These are phyloP conservation scores for Aplochiton taeniatus DNA, from an alignment of 2,797 vertebrate genomes.

Conservation along the genomic window DNA sequence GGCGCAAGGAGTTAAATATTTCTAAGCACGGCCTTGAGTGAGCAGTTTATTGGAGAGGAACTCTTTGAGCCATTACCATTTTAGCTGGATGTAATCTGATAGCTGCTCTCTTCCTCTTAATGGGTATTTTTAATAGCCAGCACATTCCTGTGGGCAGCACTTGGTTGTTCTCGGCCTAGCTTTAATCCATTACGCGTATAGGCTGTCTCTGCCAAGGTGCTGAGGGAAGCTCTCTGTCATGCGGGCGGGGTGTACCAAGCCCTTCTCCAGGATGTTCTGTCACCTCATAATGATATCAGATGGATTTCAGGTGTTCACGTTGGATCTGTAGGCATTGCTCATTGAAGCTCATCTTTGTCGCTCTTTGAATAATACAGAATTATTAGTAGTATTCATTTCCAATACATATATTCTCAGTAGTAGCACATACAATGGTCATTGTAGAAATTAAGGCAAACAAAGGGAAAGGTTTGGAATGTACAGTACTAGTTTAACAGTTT, in stretches of 20 bases:
- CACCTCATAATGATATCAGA: conserved; percentile 2
- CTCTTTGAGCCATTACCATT: conserved; percentile 19
- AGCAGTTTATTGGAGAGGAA: conserved; percentile 22
- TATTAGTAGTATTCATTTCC: background rate
- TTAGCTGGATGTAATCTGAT: conserved; percentile 29
- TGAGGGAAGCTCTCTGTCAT: conserved; percentile 10
- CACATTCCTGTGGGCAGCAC: conserved; percentile 25
- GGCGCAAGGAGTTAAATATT: too few relatives aligned
- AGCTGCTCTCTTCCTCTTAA: conserved; percentile 18
- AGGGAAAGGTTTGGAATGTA: too few relatives aligned
- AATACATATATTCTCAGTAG: too few relatives aligned
- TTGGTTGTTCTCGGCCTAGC: conserved; percentile 10
- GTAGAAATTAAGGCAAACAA: too few relatives aligned
- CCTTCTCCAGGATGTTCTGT: background rate
- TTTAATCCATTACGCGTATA: background rate
- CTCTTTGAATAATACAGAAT: background rate
- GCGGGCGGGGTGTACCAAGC: background rate
- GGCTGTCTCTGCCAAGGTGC: background rate
- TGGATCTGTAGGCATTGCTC: conserved; percentile 20
- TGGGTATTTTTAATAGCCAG: conserved; percentile 26
- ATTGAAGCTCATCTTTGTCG: background rate
- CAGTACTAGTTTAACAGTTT: background rate
- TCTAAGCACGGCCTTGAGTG: conserved; percentile 13
- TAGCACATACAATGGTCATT: background rate
- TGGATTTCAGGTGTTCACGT: conserved; percentile 19